Evolutionary conservation across 2,113 vertebrate genomes (phyloP), one percentile per base, ranked within the genome.

Genomic region (Oryzias celebensis): DNA sequence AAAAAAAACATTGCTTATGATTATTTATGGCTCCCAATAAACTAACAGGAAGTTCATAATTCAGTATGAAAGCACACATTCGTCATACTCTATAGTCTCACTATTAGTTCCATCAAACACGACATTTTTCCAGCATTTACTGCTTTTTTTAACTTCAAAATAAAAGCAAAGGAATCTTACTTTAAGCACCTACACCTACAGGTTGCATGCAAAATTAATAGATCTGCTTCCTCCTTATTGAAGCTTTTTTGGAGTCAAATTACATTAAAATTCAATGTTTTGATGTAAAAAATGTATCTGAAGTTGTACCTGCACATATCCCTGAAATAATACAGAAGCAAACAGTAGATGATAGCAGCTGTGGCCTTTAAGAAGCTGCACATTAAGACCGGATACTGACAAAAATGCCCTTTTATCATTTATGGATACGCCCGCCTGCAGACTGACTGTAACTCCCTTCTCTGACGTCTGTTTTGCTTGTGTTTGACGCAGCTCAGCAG

Each of bases 391-490:
- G 3, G 4, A 13, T 3, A 14, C 13, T 43, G 15, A 48, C 20
- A 17, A 5, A 49, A 16, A 14, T 28, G 24, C 31, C 41, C 20
- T 45, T 16, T 7, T 20, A 26, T 5, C 3, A 43, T 7, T 22
- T 8, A 1, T 4, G 41, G 10, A 14, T 7, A 16, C 15, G 36
- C 54, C 28, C 20, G 28, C 14, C 1, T 23, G 20, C 8, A 1
- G 20, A 5, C 2, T 14, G 17, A 51, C 10, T 16, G n/a, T 42
- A 44, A 51, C n/a, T 7, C 7, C 42, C 1, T 28, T 26, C 14
- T 10, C 31, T 22, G 18, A 54, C 58, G 20, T 26, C 44, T 44
- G 45, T 17, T 56, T 41, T 56, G 60, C 20, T 22, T 75, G 61
- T 24, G 22, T 65, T 74, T 42, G 44, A 4, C 51, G 48, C 20